Evolutionary conservation across 2,797 vertebrate genomes (phyloP), one percentile per base, ranked within the genome.

Genomic region (Sardinella longiceps): DNA sequence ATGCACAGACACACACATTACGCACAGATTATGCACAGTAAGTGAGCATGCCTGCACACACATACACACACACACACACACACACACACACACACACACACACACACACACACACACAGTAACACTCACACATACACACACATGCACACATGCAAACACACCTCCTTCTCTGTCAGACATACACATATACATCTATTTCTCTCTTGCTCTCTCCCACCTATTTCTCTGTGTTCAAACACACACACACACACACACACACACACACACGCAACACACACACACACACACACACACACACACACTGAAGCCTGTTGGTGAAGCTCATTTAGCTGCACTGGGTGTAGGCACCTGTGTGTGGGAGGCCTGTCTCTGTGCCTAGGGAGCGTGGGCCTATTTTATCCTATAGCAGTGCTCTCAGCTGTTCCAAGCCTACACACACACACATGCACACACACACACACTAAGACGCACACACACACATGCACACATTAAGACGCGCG

Each of bases 11-110:
- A 70, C 63, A 70, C 63, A 70, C 63, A 70, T 63, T 28, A 63
- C 58, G n/a, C n/a, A 25, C n/a, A 63, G n/a, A 63, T 63, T 63
- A 63, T 63, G 58, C 58, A 63, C 58, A 63, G n/a, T 63, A 28
- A 63, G 58, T 10, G 7, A 28, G n/a, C 28, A 70, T 15, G 12
- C 63, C 5, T 28, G 15, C 11, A 30, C 63, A 33, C 63, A 30
- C 60, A 66, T 28, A 63, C n/a, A 30, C 28, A 66, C 63, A 66
- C 63, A 30, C 25, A 14, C 28, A 12, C 10, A 33, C 63, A 33
- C 63, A 66, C 25, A 66, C 28, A 30, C 28, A 66, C 28, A 30
- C 63, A 66, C 63, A 33, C 63, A 66, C 63, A 66, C 63, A 66
- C 28, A 66, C 25, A 30, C 63, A 66, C 58, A 63, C n/a, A 25